Conservation (phyloP, 2,888 invertebrate genomes). For the Melieria omissa region DNA sequence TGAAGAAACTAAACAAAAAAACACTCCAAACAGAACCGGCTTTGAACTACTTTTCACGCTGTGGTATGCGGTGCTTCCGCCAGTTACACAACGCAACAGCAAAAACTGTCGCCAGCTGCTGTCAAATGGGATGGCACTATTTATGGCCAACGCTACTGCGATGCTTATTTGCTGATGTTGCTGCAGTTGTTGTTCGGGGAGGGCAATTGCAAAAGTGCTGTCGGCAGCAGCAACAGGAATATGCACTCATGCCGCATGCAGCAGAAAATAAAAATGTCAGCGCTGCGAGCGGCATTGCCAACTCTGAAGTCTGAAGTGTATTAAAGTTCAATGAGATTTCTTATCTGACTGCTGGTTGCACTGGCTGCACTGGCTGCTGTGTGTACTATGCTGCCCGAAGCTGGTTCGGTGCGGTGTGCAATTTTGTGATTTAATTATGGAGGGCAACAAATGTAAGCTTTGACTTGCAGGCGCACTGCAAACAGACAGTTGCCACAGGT, state of each 20-base stretch:
- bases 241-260: conserved; percentile 10
- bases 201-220: no score
- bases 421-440: no score
- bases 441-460: no score
- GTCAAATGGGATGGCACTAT: conserved; percentile 14
- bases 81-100: conserved; percentile 9
- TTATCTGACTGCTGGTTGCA: no score
- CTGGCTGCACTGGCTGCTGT: no score
- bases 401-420: no score
- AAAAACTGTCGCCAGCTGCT: conserved; percentile 30
- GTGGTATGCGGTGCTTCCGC: not conserved
- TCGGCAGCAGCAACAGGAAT: conserved; percentile 13
- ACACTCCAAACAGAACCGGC: not conserved
- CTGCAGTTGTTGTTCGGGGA: no score
- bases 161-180: not conserved
- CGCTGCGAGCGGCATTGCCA: not conserved
- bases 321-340: no score
- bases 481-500: no score
- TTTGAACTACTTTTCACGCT: conserved; percentile 12
- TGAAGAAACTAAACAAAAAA: not conserved
- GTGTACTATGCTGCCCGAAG: no score
- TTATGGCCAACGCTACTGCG: conserved; percentile 1
- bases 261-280: conserved; percentile 34
- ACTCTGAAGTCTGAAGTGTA: no score
- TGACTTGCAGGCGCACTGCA: no score